Base-by-base conservation (phyloP, 2,113 vertebrate genomes). In the Onychostoma macrolepis region DNA sequence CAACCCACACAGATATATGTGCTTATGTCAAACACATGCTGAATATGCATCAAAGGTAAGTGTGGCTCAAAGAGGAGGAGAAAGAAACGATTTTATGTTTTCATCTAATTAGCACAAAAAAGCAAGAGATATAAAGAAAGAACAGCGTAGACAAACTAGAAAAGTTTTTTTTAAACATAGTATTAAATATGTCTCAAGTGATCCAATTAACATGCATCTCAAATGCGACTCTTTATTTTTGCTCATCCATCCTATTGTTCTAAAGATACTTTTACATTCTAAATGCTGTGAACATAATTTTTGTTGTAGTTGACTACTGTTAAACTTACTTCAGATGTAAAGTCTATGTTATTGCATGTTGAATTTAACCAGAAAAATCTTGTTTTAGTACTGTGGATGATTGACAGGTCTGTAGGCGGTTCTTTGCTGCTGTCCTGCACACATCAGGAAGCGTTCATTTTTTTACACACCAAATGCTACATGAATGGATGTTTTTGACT, bases 31-130 rank as follows among this genome's bases (percentile, higher is more conserved):
- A 83, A 48, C 41, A 83, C 61, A 63, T 78, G 45, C 24, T 15
- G 56, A 63, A 63, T 80, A 80, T 58, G 79, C 13, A 63, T 80
- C 80, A 83, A 83, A 67, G 36, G n/a, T 30, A 69, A 67, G 38
- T 3, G 2, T 43, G 26, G 56, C 38, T 48, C 45, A 11, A 45
- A 82, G 19, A 79, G 19, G 48, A 36, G 15, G 17, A 21, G 4
- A 79, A 45, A 48, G 7, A 1, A 9, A 38, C 21, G 19, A 45
- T 26, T 74, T 74, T 13, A 12, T n/a, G 4, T 43, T 21, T 50
- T 78, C 77, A 56, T 56, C 48, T 58, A 6, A 33, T 33, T 36
- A 24, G 17, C 48, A 30, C 26, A 56, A 79, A 78, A 4, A 33
- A 56, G 50, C 9, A 80, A 80, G 30, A 38, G 11, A n/a, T 33